These are phyloP conservation scores for Monochamus alternatus DNA, from an alignment of 2,888 invertebrate genomes.

Conservation along the genomic window DNA sequence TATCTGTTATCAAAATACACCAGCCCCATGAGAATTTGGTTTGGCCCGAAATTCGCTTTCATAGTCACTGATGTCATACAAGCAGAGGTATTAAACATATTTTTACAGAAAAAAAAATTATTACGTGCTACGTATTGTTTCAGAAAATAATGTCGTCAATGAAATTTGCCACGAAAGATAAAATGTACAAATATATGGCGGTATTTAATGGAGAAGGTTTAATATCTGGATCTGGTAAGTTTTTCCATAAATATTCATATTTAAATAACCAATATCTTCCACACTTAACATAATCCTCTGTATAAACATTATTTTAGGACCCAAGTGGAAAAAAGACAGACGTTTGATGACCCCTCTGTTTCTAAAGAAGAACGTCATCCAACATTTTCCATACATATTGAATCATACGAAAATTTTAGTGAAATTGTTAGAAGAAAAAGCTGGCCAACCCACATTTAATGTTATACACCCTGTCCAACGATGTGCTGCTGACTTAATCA, in stretches of 20 bases:
- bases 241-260: background rate
- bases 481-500: constrained; percentile 55
- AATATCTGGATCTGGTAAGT: constrained; percentile 57
- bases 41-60: constrained; percentile 55
- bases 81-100: constrained; percentile 50
- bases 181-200: constrained; percentile 56
- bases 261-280: background rate
- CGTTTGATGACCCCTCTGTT: constrained; percentile 56
- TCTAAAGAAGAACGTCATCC: constrained; percentile 49
- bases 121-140: constrained; percentile 15
- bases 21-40: constrained; percentile 56
- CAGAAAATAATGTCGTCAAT: constrained; percentile 58
- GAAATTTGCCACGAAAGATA: constrained; percentile 55
- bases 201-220: constrained; percentile 54
- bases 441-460: constrained; percentile 50
- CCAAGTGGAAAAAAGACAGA: constrained; percentile 58
- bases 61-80: constrained; percentile 53
- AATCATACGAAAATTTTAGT: constrained; percentile 50
- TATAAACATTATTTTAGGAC: constrained; percentile 42
- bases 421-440: constrained; percentile 43
- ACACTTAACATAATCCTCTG: background rate
- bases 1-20: constrained; percentile 45
- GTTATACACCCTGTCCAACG: constrained; percentile 50
- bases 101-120: background rate
- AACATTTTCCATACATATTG: constrained; percentile 51